Evolutionary conservation across 1,140 invertebrate genomes (phyloP).

Genomic region (Lucilia cuprina): DNA sequence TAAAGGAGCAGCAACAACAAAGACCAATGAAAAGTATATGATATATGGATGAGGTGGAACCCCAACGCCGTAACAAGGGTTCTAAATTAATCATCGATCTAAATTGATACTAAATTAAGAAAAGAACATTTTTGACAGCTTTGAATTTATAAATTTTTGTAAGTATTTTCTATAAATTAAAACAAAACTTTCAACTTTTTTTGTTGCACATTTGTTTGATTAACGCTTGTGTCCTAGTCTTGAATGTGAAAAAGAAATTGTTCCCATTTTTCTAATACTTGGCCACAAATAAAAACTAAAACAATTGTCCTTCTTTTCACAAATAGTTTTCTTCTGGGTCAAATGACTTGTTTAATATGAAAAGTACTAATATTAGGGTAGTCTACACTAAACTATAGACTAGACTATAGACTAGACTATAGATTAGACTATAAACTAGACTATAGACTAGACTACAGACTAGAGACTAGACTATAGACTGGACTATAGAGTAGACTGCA

Average conservation of each 20-base stretch:
- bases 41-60: constrained; percentile 26
- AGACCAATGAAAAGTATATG: constrained; percentile 24
- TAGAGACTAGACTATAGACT: too few species aligned
- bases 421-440: too few species aligned
- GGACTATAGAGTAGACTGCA: too few species aligned
- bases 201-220: neutral
- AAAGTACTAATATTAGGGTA: too few species aligned
- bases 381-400: too few species aligned
- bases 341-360: neutral
- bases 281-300: neutral
- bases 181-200: neutral
- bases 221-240: neutral
- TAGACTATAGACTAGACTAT: too few species aligned
- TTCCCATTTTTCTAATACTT: neutral
- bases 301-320: neutral
- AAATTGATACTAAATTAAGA: constrained; percentile 18
- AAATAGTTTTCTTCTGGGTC: neutral
- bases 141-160: constrained; percentile 1
- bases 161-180: neutral
- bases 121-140: neutral
- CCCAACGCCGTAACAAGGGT: constrained; percentile 18
- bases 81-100: constrained; percentile 36
- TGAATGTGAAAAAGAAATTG: neutral
- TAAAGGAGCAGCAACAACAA: neutral
- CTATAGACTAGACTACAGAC: too few species aligned